These are phyloP conservation scores for Ceratitis capitata DNA, from an alignment of 1,140 invertebrate species.

Conservation along the genomic window DNA sequence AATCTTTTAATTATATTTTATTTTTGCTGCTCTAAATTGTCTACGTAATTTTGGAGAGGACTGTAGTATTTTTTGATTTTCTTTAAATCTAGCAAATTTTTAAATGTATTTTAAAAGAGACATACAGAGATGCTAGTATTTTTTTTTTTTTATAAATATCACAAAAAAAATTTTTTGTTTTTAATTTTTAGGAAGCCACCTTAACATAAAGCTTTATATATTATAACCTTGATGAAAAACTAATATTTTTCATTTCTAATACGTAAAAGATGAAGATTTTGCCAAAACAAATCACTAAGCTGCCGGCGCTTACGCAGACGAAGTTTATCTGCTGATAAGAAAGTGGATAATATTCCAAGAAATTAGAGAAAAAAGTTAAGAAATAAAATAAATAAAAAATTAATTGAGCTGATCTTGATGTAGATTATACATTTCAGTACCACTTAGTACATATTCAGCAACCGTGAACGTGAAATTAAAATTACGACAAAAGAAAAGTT, in stretches of 20 bases:
- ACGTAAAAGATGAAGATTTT: neutral
- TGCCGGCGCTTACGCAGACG: neutral
- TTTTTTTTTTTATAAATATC: too few species aligned
- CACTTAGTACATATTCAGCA: neutral
- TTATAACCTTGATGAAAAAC: too few species aligned
- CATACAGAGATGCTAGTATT: too few species aligned
- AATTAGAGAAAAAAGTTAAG: neutral
- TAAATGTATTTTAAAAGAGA: too few species aligned
- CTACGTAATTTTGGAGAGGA: too few species aligned
- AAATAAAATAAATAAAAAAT: neutral
- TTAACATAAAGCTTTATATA: too few species aligned
- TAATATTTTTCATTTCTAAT: conserved; percentile 11
- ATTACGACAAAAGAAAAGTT: neutral
- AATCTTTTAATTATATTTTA: too few species aligned
- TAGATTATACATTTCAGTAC: neutral
- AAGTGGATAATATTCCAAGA: neutral
- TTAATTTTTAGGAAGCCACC: too few species aligned
- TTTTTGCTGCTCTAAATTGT: too few species aligned
- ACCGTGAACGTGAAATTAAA: neutral
- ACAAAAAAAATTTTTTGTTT: too few species aligned
- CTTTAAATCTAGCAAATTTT: too few species aligned
- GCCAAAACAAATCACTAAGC: neutral
- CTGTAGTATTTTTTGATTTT: too few species aligned
- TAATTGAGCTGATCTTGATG: neutral
- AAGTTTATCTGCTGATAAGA: neutral